phyloP scores from a whole-genome alignment of 1,140 invertebrate species.

The Bathynomus jamesi region DNA sequence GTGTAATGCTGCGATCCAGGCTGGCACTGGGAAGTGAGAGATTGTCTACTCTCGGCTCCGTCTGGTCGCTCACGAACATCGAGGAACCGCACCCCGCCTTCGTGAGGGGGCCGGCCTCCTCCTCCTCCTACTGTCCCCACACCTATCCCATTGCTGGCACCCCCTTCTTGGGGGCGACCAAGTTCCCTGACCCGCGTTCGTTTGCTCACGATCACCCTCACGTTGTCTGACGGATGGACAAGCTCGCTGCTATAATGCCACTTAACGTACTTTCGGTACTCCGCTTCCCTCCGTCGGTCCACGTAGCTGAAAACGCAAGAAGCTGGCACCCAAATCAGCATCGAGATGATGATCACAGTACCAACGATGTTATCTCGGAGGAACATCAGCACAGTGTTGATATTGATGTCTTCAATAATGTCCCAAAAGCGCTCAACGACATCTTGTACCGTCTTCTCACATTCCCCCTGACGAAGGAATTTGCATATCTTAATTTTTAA shows the following conservation, averaged over 20 bases:
- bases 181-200: conserved; percentile 25
- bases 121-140: conserved; percentile 3
- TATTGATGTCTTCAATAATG: conserved; percentile 91
- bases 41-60: conserved; percentile 30
- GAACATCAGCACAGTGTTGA: conserved; percentile 80
- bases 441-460: conserved; percentile 89
- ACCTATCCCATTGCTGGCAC: conserved; percentile 15
- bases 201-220: conserved; percentile 35
- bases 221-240: conserved; percentile 28
- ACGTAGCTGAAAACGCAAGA: conserved; percentile 45
- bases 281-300: conserved; percentile 33
- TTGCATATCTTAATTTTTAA: no score
- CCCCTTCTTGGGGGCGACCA: conserved; percentile 15
- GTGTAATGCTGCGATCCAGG: conserved; percentile 34
- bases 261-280: conserved; percentile 32
- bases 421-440: conserved; percentile 93
- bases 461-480: conserved; percentile 60
- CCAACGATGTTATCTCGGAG: conserved; percentile 82
- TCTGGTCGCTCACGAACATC: conserved; percentile 31
- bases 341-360: conserved; percentile 75
- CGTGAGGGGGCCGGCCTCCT: conserved; percentile 16
- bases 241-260: conserved; percentile 35
- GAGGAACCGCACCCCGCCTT: conserved; percentile 20
- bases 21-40: conserved; percentile 30
- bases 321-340: conserved; percentile 81